Conservation (phyloP, 2,797 vertebrate genomes). For the Thamnophis elegans region DNA sequence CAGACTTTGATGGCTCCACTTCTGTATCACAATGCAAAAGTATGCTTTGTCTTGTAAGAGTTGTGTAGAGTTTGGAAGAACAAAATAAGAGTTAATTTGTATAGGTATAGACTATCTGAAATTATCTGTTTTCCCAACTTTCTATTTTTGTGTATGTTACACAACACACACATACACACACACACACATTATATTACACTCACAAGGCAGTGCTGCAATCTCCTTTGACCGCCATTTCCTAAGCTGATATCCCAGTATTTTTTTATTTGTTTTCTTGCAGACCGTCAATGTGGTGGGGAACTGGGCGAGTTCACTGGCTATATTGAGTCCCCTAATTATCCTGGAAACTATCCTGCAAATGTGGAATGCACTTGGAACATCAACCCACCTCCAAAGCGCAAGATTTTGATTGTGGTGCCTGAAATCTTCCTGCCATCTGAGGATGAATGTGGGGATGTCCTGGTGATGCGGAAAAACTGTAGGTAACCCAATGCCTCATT, state of each 20-base stretch:
- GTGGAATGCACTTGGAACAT: constrained; percentile 97
- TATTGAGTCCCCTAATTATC: constrained; percentile 98
- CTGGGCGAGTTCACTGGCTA: constrained; percentile 96
- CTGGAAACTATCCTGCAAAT: constrained; percentile 93
- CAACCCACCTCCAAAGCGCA: constrained; percentile 96
- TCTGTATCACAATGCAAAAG: constrained; percentile 97
- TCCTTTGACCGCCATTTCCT: accelerated
- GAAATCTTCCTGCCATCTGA: constrained; percentile 98
- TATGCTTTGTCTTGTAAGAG: constrained; percentile 62
- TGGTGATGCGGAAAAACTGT: constrained; percentile 99
- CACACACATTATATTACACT: neutral
- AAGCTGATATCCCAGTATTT: neutral
- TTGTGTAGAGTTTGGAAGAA: neutral
- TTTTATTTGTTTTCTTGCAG: constrained; percentile 67
- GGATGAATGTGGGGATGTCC: constrained; percentile 95
- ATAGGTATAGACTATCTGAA: neutral
- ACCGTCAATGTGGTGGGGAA: constrained; percentile 93
- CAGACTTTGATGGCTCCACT: constrained; percentile 95
- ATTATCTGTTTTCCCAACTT: neutral
- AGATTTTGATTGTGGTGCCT: constrained; percentile 96
- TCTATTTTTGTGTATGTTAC: neutral
- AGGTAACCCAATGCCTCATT: constrained; percentile 67
- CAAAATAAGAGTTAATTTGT: neutral
- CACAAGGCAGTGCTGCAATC: neutral
- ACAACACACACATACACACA: neutral